Evolutionary conservation across 1,140 invertebrate species (phyloP).

Genomic region (Drosophila tropicalis): DNA sequence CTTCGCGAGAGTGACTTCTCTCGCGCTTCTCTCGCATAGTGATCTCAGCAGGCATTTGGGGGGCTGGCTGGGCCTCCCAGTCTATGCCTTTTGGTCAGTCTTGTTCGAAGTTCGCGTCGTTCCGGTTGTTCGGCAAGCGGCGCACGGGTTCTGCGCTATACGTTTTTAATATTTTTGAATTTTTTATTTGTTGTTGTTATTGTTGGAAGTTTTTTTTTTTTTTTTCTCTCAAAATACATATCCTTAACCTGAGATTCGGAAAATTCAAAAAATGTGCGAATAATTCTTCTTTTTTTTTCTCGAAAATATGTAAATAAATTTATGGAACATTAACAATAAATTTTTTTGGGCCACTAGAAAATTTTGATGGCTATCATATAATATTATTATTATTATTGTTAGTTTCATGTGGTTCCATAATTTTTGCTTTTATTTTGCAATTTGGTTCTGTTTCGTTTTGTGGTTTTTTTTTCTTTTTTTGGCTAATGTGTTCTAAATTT

Average conservation of each 20-base stretch:
- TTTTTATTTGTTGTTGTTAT: conserved; percentile 7
- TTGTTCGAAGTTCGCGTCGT: conserved; percentile 78
- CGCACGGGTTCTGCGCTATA: conserved; percentile 45
- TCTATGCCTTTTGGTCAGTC: conserved; percentile 49
- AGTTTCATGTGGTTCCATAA: conserved; percentile 37
- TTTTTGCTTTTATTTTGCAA: neutral
- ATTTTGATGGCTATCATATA: conserved; percentile 1
- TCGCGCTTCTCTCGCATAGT: neutral
- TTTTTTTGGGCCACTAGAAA: neutral
- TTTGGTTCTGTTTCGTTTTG: conserved; percentile 33
- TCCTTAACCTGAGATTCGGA: conserved; percentile 1
- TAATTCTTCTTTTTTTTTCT: conserved; percentile 32
- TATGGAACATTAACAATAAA: conserved; percentile 7
- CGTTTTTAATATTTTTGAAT: conserved; percentile 18
- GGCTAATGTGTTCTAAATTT: conserved; percentile 56
- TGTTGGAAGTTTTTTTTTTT: neutral
- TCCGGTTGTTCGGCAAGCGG: conserved; percentile 70
- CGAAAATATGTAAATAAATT: conserved; percentile 15
- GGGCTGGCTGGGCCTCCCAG: conserved; percentile 38
- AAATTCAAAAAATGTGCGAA: conserved; percentile 42
- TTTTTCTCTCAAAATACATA: neutral
- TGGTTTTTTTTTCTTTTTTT: conserved; percentile 2
- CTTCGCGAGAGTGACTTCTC: neutral
- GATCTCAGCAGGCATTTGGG: neutral
- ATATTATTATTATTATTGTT: conserved; percentile 2